Conservation (phyloP, 2,113 vertebrate species). For the Pelodiscus sinensis region DNA sequence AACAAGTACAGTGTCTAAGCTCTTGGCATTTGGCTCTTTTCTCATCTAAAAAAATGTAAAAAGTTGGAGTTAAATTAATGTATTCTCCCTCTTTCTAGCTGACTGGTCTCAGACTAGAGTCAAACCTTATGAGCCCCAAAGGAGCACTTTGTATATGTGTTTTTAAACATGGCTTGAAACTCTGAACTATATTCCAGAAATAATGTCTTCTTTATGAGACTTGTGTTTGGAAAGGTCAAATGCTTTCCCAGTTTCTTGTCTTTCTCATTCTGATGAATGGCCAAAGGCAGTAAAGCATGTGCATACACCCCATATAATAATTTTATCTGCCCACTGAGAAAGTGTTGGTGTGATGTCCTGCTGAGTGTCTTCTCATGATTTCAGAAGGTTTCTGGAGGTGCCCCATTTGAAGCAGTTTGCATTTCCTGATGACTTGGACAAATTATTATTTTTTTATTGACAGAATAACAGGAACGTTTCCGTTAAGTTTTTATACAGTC, state of each 20-base stretch:
- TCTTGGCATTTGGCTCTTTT: neutral
- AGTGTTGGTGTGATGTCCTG: accelerated
- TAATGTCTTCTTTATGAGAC: accelerated
- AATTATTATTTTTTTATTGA: too few species aligned
- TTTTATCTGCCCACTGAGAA: neutral
- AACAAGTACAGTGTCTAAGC: neutral
- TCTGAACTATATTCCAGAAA: neutral
- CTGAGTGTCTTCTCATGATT: neutral
- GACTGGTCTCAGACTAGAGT: neutral
- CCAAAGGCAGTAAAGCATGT: neutral
- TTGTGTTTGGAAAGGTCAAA: neutral
- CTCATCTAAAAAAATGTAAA: neutral
- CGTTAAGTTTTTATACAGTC: neutral
- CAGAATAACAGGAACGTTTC: neutral
- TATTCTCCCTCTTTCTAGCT: neutral
- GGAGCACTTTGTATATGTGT: neutral
- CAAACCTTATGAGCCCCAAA: neutral
- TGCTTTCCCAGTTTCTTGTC: neutral
- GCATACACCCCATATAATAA: neutral
- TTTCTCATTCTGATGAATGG: neutral
- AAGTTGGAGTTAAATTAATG: neutral
- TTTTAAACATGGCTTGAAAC: accelerated
- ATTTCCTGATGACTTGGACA: neutral
- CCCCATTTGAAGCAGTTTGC: neutral
- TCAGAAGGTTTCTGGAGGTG: neutral